Percentiles rank a stretch among this genome's conserved stretches.
Evolutionary conservation across 2,113 vertebrate species (phyloP).

Genomic region (Boulengeromyrus knoepffleri): DNA sequence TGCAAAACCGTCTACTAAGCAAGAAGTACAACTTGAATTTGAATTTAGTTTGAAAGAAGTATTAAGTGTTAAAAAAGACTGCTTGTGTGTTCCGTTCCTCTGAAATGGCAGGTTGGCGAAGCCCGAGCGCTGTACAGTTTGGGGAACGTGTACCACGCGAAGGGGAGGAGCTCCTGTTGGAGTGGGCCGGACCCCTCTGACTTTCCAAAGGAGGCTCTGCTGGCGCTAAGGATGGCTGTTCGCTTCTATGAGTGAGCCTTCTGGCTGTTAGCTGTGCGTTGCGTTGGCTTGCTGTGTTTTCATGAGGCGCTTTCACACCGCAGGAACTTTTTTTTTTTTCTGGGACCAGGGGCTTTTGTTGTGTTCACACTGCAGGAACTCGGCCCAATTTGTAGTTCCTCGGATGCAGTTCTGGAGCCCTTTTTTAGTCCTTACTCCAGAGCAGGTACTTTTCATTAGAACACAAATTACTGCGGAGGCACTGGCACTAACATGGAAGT

Average conservation of each 20-base stretch:
- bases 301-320: background rate
- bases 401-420: background rate
- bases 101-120: constrained; percentile 82
- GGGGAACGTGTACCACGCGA: constrained; percentile 92
- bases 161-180: constrained; percentile 86
- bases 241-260: constrained; percentile 89
- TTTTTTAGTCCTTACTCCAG: background rate
- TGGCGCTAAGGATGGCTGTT: constrained; percentile 79
- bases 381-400: background rate
- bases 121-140: constrained; percentile 95
- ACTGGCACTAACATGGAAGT: background rate
- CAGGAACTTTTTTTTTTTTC: background rate
- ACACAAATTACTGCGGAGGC: background rate
- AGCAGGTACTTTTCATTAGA: background rate
- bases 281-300: background rate
- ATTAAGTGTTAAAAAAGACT: constrained; percentile 11
- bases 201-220: constrained; percentile 83
- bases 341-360: background rate
- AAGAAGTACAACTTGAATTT: background rate
- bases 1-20: background rate
- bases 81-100: constrained; percentile 11
- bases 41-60: background rate
- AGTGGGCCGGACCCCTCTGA: constrained; percentile 79
- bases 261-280: background rate
- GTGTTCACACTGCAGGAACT: background rate